Evolutionary conservation across 1,140 invertebrate species (phyloP), one percentile per base, ranked within the genome.

Genomic region (Gonioctena quinquepunctata): DNA sequence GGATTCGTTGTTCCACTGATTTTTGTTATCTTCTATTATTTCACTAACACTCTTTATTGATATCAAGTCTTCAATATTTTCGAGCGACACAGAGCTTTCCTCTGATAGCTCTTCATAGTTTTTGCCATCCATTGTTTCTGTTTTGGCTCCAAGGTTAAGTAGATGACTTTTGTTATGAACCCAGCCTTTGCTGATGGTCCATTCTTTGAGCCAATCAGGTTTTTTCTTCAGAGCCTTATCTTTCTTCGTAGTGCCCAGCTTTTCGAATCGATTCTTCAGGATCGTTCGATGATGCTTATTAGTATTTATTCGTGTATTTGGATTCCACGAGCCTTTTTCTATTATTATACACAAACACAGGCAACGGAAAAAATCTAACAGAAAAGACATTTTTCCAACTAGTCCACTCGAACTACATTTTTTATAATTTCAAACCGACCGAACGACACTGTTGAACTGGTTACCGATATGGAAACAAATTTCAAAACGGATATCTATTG

Each of bases 151-250:
- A 26, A 79, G 68, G 6, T 66, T 72, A 5, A 82, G 61, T 48
- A 81, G 63, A 69, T 82, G 79, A 8, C 72, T 75, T 68, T 76
- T 74, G 63, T 82, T 81, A 68, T 81, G 80, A 21, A 82, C 79
- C 82, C 82, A 83, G 2, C 82, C 82, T 64, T 83, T 83, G 22
- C 81, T 82, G 16, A 83, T 82, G 13, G 82, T 83, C 82, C 82
- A 83, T 69, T 83, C 80, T 50, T 82, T 83, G 50, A 82, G 66
- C 81, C 81, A 83, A 26, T 82, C 81, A 2, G 80, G 80, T 69
- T 79, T 81, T 5, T 42, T 61, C 13, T 68, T 7, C 2, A 5
- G 21, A 16, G 11, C 25, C 19, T 66, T 26, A 11, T 27, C 56
- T 16, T 66, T 64, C 18, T 69, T 69, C 6, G 54, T 64, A 11